Base-by-base conservation (phyloP, 1,140 invertebrate species). In the Eufriesea mexicana region DNA sequence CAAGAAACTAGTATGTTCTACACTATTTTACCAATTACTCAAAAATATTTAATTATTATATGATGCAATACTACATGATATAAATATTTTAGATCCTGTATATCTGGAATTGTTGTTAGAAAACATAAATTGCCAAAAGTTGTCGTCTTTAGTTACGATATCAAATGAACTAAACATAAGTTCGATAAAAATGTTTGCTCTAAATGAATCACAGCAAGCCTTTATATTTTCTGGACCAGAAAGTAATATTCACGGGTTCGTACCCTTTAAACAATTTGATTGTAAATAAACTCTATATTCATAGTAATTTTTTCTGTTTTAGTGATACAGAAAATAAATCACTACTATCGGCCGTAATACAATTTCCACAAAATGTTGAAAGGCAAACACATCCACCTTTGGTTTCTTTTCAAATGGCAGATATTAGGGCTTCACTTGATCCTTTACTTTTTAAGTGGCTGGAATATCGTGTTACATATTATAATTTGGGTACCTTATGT, bases 401-500 rank as follows among this genome's bases (percentile, higher is more conserved):
- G 55, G 83, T 96, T 6, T 94, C 95, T 6, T 94, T 96, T 84
- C 95, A 95, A 84, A 85, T 96, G 51, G 93, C 95, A 80, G 95
- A 96, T 83, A 94, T 96, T 68, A 94, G 95, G 79, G 92, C 95
- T 66, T 95, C 95, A 72, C 85, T 96, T 57, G 96, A 96, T 91
- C 96, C 96, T 7, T 91, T 95, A 23, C 88, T 97, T 7, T 94
- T 95, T 66, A 92, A 95, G 51, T 97, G 96, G 96, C 90, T 97
- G 6, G 89, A 95, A 28, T 96, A 96, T 89, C 90, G 89, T 18
- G 95, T 95, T 6, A 88, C 86, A 23, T 91, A 91, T 84, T 90
- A 92, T 75, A 90, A 93, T 89, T 85, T 91, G 45, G 90, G 90
- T 87, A 86, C 83, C 49, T 68, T 81, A 28, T 79, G 85, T 28